A percentile compares a stretch with the other conserved stretches of the same genome.
phyloP scores from a whole-genome alignment of 2,113 vertebrate genomes.

The Nematolebias whitei region DNA sequence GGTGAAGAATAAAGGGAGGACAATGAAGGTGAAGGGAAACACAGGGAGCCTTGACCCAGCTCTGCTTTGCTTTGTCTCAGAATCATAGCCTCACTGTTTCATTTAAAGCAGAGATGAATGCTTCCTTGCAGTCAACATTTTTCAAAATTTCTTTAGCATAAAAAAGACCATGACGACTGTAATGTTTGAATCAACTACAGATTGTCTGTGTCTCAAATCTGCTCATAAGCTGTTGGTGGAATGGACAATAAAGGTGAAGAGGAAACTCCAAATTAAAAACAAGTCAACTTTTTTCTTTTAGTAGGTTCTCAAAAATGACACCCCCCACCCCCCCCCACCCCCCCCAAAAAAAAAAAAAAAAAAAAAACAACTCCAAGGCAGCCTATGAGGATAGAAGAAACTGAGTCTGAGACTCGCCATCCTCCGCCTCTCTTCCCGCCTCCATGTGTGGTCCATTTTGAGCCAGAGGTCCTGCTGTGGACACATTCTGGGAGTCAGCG shows the following conservation, averaged over 20 bases:
- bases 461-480: constrained; percentile 40
- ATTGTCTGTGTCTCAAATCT: too few relatives aligned
- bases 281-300: not conserved
- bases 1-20: constrained; percentile 41
- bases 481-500: constrained; percentile 48
- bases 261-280: not conserved
- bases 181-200: too few relatives aligned
- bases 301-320: not conserved
- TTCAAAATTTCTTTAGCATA: too few relatives aligned
- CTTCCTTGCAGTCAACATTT: not conserved
- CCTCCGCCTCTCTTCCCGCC: constrained; percentile 15
- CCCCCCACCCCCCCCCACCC: too few relatives aligned
- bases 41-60: constrained; percentile 26
- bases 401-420: constrained; percentile 5
- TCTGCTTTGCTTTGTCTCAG: constrained; percentile 2
- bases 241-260: too few relatives aligned
- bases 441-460: constrained; percentile 62
- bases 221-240: too few relatives aligned
- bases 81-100: not conserved
- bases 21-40: constrained; percentile 29
- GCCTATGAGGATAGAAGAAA: constrained; percentile 27
- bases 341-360: too few relatives aligned
- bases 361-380: too few relatives aligned
- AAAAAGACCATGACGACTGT: too few relatives aligned
- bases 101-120: constrained; percentile 5